Percentiles rank a stretch among this genome's conserved stretches.
phyloP scores from a whole-genome alignment of 2,113 vertebrate genomes.

The Mugil cephalus region DNA sequence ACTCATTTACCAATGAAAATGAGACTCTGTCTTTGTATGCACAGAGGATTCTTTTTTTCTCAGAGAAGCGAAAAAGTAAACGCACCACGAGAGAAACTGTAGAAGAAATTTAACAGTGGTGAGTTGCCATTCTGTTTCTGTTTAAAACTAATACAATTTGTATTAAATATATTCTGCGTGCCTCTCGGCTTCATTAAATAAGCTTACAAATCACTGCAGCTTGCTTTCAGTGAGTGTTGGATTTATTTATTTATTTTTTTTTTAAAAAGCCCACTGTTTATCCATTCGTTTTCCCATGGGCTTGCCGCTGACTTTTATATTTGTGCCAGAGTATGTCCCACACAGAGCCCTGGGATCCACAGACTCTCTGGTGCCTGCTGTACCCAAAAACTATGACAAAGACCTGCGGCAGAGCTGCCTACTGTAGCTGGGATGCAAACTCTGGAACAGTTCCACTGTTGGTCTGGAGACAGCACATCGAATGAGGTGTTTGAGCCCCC shows the following conservation, averaged over 20 bases:
- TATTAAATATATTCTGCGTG: too few species aligned
- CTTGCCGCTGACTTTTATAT: slow-evolving; percentile 23
- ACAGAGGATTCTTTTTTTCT: not conserved
- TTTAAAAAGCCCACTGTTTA: slow-evolving; percentile 29
- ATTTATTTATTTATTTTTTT: not conserved
- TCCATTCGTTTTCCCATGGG: slow-evolving; percentile 14
- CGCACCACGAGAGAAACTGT: not conserved
- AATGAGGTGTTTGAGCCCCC: slow-evolving; percentile 19
- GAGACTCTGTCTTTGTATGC: not conserved
- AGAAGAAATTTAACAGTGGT: not conserved
- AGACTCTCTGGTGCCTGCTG: slow-evolving; percentile 23
- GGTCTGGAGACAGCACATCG: slow-evolving; percentile 19
- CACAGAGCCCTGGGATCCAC: slow-evolving; percentile 3
- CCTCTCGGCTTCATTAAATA: not conserved
- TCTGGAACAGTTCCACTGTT: slow-evolving; percentile 22
- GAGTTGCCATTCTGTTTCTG: not conserved
- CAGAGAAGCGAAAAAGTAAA: not conserved
- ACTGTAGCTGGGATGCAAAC: slow-evolving; percentile 30
- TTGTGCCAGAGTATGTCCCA: slow-evolving; percentile 12
- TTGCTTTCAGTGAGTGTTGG: not conserved
- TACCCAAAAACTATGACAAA: slow-evolving; percentile 19
- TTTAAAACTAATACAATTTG: not conserved
- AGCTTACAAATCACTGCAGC: not conserved
- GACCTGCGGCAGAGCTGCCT: slow-evolving; percentile 12
- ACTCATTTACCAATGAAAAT: not conserved